Evolutionary conservation across 2,888 invertebrate species (phyloP), one percentile per base, ranked within the genome.

Genomic region (Acronicta aceris): DNA sequence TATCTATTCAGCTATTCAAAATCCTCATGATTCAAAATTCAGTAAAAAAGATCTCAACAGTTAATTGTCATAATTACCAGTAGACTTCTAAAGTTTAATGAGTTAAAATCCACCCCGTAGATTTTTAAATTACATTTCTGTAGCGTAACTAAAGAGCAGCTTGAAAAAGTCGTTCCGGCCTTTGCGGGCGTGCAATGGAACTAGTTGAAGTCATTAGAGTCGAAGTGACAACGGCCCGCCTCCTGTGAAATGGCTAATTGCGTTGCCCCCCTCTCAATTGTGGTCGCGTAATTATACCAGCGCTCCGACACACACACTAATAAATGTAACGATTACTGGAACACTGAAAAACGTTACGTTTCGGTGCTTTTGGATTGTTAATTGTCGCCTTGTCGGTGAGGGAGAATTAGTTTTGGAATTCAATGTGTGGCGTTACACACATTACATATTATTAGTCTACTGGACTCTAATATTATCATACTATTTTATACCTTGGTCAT

Each of bases 181-280:
- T 78, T 79, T 80, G 71, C 67, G 60, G 59, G 62, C 62, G 49
- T 36, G 60, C 69, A 72, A 56, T 69, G 64, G 48, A 74, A 72
- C 70, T 77, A 69, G 74, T 71, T 71, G 71, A 76, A 78, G 82
- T 81, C 81, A 78, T 84, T 86, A 81, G 74, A 74, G 77, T 63
- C 68, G 69, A 65, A 81, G 81, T 81, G 84, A 81, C 83, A 84
- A 83, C 80, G 78, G 75, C 59, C 70, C 61, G 70, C 69, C 63
- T 76, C 61, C 72, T 73, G 79, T 77, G 74, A 78, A 79, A 79
- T 78, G 79, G 81, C 79, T 85, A 85, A 85, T 86, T 84, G 79
- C 81, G 77, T 71, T 76, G 68, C 78, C 74, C 72, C 69, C 73
- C 65, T 71, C 74, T 71, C 74, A 80, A 85, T 84, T 88, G 82